phyloP scores from a whole-genome alignment of 1,140 invertebrate genomes.

The Pseudomyrmex pallidus region DNA sequence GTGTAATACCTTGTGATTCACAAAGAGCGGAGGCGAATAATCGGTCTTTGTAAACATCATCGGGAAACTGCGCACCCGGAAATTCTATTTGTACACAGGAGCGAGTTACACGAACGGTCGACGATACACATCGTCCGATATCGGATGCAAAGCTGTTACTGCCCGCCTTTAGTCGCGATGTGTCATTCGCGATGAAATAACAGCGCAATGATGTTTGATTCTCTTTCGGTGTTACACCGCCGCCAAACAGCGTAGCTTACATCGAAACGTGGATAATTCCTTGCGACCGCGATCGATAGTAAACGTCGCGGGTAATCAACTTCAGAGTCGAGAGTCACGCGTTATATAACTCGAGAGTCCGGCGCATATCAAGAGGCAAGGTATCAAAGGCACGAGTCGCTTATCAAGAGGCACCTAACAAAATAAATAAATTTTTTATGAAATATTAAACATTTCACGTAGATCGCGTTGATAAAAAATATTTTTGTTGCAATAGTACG shows the following conservation, averaged over 20 bases:
- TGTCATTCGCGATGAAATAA: constrained; percentile 57
- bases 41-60: constrained; percentile 1
- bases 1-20: constrained; percentile 1
- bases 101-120: constrained; percentile 31
- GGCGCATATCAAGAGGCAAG: too few relatives aligned
- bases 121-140: constrained; percentile 4
- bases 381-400: too few relatives aligned
- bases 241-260: constrained; percentile 23
- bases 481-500: too few relatives aligned
- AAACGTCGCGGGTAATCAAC: constrained; percentile 14
- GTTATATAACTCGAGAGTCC: too few relatives aligned
- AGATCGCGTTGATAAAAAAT: too few relatives aligned
- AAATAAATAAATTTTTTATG: too few relatives aligned
- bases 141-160: constrained; percentile 37
- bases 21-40: constrained; percentile 26
- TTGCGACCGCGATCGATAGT: constrained; percentile 38
- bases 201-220: constrained; percentile 38
- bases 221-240: constrained; percentile 20
- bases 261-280: constrained; percentile 46
- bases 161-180: constrained; percentile 39
- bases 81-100: constrained; percentile 18
- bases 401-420: too few relatives aligned
- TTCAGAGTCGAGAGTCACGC: background rate
- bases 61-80: background rate
- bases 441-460: too few relatives aligned